These are phyloP conservation scores for Sialis fuliginosa DNA, from an alignment of 2,888 invertebrate genomes.

Conservation along the genomic window DNA sequence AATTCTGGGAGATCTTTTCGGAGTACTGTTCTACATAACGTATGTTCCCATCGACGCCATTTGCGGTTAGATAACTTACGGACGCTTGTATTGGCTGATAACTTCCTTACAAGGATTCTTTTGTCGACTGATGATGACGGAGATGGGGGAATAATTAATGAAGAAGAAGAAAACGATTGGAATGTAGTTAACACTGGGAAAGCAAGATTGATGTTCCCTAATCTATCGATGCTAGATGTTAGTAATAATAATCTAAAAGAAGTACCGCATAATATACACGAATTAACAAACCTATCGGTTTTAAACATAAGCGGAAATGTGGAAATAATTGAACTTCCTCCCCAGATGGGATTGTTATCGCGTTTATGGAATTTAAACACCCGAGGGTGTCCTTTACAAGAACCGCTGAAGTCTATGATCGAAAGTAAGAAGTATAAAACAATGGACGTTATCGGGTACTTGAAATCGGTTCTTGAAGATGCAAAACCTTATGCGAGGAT, in stretches of 20 bases:
- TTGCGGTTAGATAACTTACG: constrained; percentile 62
- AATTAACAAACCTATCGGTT: constrained; percentile 77
- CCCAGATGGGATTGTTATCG: constrained; percentile 84
- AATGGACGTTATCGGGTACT: constrained; percentile 84
- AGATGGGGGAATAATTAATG: constrained; percentile 33
- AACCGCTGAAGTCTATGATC: constrained; percentile 80
- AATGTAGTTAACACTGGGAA: constrained; percentile 34
- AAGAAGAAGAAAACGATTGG: constrained; percentile 43
- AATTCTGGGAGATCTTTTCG: constrained; percentile 44
- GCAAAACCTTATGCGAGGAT: constrained; percentile 86
- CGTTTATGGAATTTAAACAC: constrained; percentile 95
- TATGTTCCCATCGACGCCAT: constrained; percentile 74
- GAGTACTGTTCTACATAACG: constrained; percentile 56
- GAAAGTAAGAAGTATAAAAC: constrained; percentile 87
- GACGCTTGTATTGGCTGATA: constrained; percentile 73
- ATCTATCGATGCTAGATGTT: constrained; percentile 86
- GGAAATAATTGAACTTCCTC: constrained; percentile 59
- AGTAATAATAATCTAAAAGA: constrained; percentile 68
- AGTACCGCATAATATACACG: constrained; percentile 70
- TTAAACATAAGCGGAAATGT: constrained; percentile 78
- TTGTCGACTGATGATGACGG: constrained; percentile 68
- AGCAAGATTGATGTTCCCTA: constrained; percentile 71
- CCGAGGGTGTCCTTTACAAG: constrained; percentile 70
- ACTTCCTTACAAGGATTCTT: constrained; percentile 64
- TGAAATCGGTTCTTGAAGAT: constrained; percentile 75